These are phyloP conservation scores for Scytalopus superciliaris DNA, from an alignment of 2,113 vertebrate genomes.

Conservation along the genomic window DNA sequence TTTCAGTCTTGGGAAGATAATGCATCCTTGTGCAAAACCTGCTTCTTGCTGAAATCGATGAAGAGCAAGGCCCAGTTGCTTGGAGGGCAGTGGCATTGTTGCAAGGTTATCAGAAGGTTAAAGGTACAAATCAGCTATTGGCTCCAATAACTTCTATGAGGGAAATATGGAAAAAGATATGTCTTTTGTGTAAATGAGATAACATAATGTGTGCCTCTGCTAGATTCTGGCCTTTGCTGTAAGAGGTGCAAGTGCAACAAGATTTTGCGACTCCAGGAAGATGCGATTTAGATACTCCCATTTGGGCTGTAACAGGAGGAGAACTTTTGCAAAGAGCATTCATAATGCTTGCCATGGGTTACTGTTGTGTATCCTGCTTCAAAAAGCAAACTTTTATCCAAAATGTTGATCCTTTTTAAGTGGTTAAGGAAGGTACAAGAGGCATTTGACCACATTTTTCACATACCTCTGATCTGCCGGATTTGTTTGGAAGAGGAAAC, in stretches of 20 bases:
- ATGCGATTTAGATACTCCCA: background rate
- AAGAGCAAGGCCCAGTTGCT: background rate
- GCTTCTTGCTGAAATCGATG: slow-evolving; percentile 11
- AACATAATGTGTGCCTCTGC: background rate
- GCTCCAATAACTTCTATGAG: background rate
- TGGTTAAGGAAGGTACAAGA: background rate
- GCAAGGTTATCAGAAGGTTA: slow-evolving; percentile 44
- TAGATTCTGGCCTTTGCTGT: slow-evolving; percentile 6
- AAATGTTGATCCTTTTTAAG: background rate
- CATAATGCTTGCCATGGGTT: background rate
- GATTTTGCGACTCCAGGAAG: background rate
- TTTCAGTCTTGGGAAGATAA: slow-evolving; percentile 10
- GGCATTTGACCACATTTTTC: background rate
- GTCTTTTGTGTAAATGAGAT: background rate
- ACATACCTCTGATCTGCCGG: background rate
- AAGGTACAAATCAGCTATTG: background rate
- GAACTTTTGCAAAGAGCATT: background rate
- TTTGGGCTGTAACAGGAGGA: background rate
- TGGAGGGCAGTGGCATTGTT: background rate
- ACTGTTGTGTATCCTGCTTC: background rate
- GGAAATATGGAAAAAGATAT: background rate
- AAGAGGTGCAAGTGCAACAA: background rate
- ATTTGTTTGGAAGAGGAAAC: background rate
- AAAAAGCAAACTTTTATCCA: background rate
- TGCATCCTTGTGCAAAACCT: background rate